These are phyloP conservation scores for Drosophila asahinai DNA, from an alignment of 1,140 invertebrate genomes.

Conservation along the genomic window DNA sequence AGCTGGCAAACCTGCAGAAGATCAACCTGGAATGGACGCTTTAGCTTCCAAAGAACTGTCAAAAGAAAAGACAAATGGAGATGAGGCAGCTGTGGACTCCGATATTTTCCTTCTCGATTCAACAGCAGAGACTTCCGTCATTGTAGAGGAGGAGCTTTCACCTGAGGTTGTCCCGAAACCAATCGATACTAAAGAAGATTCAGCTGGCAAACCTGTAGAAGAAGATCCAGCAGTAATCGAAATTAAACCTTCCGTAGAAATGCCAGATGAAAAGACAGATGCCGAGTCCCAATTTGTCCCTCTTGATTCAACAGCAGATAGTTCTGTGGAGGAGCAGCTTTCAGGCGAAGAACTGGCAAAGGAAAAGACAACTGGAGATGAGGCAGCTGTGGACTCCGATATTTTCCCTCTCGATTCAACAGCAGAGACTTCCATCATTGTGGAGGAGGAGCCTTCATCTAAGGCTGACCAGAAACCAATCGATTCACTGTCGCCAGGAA, in stretches of 20 bases:
- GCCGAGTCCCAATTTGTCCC: background rate
- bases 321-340: background rate
- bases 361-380: background rate
- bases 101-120: background rate
- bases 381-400: constrained; percentile 1
- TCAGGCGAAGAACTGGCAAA: background rate
- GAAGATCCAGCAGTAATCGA: background rate
- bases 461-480: background rate
- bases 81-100: background rate
- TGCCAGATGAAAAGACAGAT: background rate
- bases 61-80: too few relatives aligned
- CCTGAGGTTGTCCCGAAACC: background rate
- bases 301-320: background rate
- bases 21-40: background rate
- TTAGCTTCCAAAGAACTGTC: background rate
- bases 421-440: background rate
- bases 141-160: background rate
- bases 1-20: background rate
- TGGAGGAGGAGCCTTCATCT: background rate
- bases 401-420: background rate
- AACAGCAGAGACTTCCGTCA: too few relatives aligned
- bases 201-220: background rate
- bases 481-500: too few relatives aligned
- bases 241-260: background rate
- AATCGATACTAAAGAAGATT: background rate